Evolutionary conservation across 2,888 invertebrate genomes (phyloP).

Genomic region (Lathronympha strigana): DNA sequence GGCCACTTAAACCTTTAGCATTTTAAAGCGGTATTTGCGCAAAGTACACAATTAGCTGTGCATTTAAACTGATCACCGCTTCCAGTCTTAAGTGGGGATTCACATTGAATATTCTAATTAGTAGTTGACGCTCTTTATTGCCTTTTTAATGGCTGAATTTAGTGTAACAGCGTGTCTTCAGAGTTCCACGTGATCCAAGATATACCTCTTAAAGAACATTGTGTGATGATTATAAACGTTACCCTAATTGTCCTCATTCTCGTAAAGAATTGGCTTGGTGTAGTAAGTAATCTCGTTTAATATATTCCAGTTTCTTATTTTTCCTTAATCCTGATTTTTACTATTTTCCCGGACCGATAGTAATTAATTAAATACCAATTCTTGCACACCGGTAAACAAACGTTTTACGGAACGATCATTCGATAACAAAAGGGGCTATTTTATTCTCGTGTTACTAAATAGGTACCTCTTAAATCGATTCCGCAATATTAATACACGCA

Average conservation of each 20-base stretch:
- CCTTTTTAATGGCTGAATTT: conserved; percentile 38
- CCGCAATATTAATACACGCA: conserved; percentile 8
- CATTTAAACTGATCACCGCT: conserved; percentile 41
- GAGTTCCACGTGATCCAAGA: conserved; percentile 17
- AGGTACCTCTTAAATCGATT: conserved; percentile 30
- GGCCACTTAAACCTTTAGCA: conserved; percentile 40
- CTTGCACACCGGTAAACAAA: background rate
- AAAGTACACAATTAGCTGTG: conserved; percentile 42
- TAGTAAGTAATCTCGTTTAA: too few species aligned
- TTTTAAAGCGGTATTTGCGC: conserved; percentile 41
- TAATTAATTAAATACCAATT: background rate
- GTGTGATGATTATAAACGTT: conserved; percentile 11
- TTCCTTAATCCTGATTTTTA: too few species aligned
- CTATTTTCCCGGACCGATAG: background rate
- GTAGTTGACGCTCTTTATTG: conserved; percentile 39
- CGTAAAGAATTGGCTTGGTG: background rate
- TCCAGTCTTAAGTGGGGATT: conserved; percentile 36
- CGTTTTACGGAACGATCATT: background rate
- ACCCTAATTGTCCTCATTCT: background rate
- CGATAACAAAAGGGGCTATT: conserved; percentile 3
- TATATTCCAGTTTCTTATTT: too few species aligned
- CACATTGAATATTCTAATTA: conserved; percentile 42
- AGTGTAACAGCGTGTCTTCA: conserved; percentile 30
- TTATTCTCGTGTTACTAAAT: conserved; percentile 31
- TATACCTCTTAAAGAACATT: conserved; percentile 24